phyloP scores from a whole-genome alignment of 2,888 invertebrate species.

The Dione vanillae region DNA sequence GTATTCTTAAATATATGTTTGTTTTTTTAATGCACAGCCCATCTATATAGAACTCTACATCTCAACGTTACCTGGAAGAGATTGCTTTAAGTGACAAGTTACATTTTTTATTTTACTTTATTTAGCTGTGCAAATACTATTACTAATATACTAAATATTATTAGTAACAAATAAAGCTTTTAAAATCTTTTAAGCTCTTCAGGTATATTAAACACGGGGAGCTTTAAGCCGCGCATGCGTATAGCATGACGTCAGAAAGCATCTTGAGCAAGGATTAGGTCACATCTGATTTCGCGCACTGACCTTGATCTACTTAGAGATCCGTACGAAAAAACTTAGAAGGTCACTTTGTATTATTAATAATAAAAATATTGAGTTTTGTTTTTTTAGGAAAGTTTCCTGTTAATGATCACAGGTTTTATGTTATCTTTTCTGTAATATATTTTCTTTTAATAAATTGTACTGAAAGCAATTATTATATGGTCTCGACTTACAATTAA shows the following conservation, averaged over 20 bases:
- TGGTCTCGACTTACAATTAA: neutral
- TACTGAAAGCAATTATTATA: neutral
- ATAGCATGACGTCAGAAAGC: slow-evolving; percentile 4
- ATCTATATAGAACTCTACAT: no score
- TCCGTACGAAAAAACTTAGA: slow-evolving; percentile 15
- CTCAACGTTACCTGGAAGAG: no score
- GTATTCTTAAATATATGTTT: no score
- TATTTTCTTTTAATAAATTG: neutral
- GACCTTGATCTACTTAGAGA: slow-evolving; percentile 27
- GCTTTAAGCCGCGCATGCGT: slow-evolving; percentile 16
- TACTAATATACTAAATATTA: neutral
- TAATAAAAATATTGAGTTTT: neutral
- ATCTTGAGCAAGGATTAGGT: slow-evolving; percentile 17
- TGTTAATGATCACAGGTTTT: neutral
- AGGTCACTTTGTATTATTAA: slow-evolving; percentile 1
- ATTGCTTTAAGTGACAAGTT: no score
- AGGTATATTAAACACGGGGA: neutral
- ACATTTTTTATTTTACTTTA: no score
- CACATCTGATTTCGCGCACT: slow-evolving; percentile 23
- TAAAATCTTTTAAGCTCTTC: neutral
- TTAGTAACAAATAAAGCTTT: slow-evolving; percentile 5
- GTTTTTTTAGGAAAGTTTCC: neutral
- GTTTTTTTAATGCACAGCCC: no score
- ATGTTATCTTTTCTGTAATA: neutral
- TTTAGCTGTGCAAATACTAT: no score